Evolutionary conservation across 2,888 invertebrate species (phyloP).

Genomic region (Melieria omissa): DNA sequence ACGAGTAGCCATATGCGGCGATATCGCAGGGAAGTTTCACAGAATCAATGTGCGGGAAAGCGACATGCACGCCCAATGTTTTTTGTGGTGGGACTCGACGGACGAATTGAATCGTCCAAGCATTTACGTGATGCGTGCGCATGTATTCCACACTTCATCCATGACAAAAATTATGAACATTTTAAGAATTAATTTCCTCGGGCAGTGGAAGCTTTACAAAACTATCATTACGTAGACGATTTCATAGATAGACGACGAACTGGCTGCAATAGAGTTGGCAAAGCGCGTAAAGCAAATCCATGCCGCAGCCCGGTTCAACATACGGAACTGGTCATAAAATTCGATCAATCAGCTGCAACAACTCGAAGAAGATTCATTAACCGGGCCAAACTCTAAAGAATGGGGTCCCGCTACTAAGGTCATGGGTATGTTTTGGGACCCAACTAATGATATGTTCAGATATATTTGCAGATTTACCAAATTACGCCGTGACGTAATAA

Average conservation of each 20-base stretch:
- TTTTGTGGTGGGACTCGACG: conserved; percentile 45
- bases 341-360: no score
- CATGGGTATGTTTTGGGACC: no score
- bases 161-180: conserved; percentile 35
- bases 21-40: conserved; percentile 44
- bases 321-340: no score
- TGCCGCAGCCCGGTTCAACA: no score
- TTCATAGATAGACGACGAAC: not conserved
- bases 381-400: no score
- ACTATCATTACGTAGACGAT: conserved; percentile 33
- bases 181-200: no score
- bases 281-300: no score
- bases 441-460: no score
- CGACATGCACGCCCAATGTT: conserved; percentile 40
- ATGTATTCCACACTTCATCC: conserved; percentile 37
- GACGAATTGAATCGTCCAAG: conserved; percentile 35
- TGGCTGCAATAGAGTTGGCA: not conserved
- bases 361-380: no score
- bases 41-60: conserved; percentile 28
- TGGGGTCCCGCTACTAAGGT: no score
- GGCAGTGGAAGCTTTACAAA: conserved; percentile 32
- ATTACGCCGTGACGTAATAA: no score
- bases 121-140: conserved; percentile 45
- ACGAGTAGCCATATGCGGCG: conserved; percentile 39
- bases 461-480: no score